Conservation (phyloP, 2,113 vertebrate genomes). For the Passer domesticus region DNA sequence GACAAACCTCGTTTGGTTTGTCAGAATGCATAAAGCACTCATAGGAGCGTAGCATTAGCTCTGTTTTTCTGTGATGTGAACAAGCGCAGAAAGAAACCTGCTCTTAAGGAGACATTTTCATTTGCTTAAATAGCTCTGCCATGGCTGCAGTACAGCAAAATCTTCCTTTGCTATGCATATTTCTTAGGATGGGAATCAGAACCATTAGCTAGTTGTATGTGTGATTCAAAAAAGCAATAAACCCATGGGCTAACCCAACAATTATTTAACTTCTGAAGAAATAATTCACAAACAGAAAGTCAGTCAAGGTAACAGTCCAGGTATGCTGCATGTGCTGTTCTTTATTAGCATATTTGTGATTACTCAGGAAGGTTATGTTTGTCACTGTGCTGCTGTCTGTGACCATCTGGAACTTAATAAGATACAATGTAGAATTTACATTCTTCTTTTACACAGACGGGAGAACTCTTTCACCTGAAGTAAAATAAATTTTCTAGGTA, state of each 20-base stretch:
- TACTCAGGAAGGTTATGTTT: not conserved
- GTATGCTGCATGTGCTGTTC: not conserved
- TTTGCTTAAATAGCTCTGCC: constrained; percentile 40
- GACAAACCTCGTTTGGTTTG: constrained; percentile 64
- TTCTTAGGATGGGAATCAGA: not conserved
- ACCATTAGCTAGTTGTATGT: not conserved
- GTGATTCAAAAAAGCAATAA: not conserved
- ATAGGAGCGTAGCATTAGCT: constrained; percentile 51
- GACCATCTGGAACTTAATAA: not conserved
- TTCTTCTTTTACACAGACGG: not conserved
- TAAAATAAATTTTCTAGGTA: not conserved
- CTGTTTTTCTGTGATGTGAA: constrained; percentile 19
- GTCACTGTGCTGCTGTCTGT: not conserved
- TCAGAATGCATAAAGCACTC: constrained; percentile 64
- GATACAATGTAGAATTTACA: not conserved
- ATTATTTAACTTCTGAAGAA: not conserved
- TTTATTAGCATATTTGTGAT: not conserved
- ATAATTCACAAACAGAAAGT: not conserved
- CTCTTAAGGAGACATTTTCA: constrained; percentile 39
- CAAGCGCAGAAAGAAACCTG: constrained; percentile 30
- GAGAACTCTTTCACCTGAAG: not conserved
- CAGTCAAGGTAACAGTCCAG: not conserved
- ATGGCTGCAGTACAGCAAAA: not conserved
- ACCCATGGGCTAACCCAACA: not conserved
- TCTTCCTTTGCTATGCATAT: not conserved